Evolutionary conservation across 2,888 invertebrate species (phyloP), one percentile per base, ranked within the genome.

Genomic region (Crocallis elinguaria): DNA sequence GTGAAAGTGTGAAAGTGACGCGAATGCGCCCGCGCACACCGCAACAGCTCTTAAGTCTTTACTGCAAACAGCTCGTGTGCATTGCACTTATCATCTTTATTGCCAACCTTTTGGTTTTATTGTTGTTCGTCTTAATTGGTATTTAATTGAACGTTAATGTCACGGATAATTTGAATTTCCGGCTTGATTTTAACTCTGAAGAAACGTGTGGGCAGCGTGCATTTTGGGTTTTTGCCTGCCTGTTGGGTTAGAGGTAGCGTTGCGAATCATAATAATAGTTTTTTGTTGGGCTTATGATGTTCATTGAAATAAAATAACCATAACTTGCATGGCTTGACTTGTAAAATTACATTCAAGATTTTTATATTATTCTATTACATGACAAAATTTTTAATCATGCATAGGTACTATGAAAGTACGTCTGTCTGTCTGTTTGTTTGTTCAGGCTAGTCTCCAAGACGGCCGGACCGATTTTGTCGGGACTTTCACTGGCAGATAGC

Each of bases 1-100:
- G 91, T 88, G 90, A 91, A 91, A 90, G 90, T 90, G 90, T 87
- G 90, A 91, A 91, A 91, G 90, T 90, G 90, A 90, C 80, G 82
- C 87, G 84, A 88, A 86, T 84, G 87, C 82, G 80, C 86, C 52
- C 48, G 62, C 66, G 67, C 73, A 62, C 69, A 61, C 61, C 59
- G 59, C 67, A 56, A 49, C 66, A 59, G 56, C 51, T 6, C 27
- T 25, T 51, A 41, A n/a, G n/a, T n/a, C n/a, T n/a, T n/a, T n/a
- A 35, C 54, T 54, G 49, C 53, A 60, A 64, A 60, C 55, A 37
- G 49, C 49, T 59, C 60, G 61, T 61, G 60, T 54, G 45, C 62
- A 62, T 45, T 66, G 62, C 57, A 52, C 62, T 70, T 72, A 67
- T 62, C 61, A 66, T 58, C 69, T 75, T 69, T 69, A 73, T 63